phyloP scores from a whole-genome alignment of 2,888 invertebrate species.

The Netelia virgata region DNA sequence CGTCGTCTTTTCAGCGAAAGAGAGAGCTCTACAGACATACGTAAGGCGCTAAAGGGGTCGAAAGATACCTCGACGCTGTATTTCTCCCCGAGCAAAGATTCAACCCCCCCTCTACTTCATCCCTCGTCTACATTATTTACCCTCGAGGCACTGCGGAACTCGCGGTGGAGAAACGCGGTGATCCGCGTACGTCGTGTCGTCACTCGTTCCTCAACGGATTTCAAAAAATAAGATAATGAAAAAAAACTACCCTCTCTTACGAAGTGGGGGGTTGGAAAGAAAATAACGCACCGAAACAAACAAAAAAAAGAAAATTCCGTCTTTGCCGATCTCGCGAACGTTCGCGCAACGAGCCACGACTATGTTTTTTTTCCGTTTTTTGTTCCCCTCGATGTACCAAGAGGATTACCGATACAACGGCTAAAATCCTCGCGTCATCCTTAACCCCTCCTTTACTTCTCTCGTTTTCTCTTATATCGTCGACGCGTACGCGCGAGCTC shows the following conservation, averaged over 20 bases:
- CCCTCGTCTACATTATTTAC: slow-evolving; percentile 24
- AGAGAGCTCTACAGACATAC: slow-evolving; percentile 12
- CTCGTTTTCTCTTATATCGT: slow-evolving; percentile 28
- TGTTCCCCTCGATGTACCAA: slow-evolving; percentile 49
- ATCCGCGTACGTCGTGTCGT: slow-evolving; percentile 37
- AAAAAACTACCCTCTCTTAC: background rate
- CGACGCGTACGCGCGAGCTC: slow-evolving; percentile 22
- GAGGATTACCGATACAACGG: slow-evolving; percentile 64
- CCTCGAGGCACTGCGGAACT: slow-evolving; percentile 13
- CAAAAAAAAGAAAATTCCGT: background rate
- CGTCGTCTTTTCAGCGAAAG: slow-evolving; percentile 57
- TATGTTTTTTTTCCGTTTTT: background rate
- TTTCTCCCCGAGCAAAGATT: slow-evolving; percentile 55
- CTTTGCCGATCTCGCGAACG: slow-evolving; percentile 24
- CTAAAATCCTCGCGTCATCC: slow-evolving; percentile 63
- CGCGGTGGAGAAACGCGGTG: slow-evolving; percentile 5
- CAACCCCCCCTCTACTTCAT: background rate
- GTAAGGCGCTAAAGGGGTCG: slow-evolving; percentile 36
- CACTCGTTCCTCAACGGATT: slow-evolving; percentile 30
- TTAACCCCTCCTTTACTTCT: slow-evolving; percentile 26
- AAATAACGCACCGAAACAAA: background rate
- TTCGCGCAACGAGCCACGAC: slow-evolving; percentile 27
- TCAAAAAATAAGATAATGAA: slow-evolving; percentile 22
- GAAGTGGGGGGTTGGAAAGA: background rate
- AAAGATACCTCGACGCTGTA: slow-evolving; percentile 37